Percentiles rank a stretch among this genome's conserved stretches.
Evolutionary conservation across 2,888 invertebrate species (phyloP).

Genomic region (Branchellion lobata): DNA sequence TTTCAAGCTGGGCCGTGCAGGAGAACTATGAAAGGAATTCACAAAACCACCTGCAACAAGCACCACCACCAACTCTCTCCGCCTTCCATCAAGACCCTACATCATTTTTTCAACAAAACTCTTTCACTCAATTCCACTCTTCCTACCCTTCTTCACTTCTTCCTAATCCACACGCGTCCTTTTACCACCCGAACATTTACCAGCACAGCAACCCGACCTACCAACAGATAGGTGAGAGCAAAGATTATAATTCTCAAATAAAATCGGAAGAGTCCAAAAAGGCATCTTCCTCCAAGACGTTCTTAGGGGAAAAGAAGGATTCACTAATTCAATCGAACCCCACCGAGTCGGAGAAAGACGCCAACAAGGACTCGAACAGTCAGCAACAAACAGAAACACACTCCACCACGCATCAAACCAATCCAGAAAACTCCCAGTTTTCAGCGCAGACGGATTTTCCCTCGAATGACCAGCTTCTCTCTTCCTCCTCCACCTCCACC

Average conservation of each 20-base stretch:
- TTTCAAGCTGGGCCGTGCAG: conserved; percentile 6
- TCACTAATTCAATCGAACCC: not conserved
- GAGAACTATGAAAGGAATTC: not conserved
- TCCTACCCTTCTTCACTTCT: not conserved
- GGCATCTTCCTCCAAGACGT: not conserved
- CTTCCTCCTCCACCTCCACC: conserved; percentile 20
- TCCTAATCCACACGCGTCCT: not conserved
- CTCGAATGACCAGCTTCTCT: conserved; percentile 5
- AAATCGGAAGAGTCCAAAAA: not conserved
- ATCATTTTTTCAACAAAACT: not conserved
- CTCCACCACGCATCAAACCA: not conserved
- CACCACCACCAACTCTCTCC: not conserved
- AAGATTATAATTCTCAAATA: not conserved
- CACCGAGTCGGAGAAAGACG: not conserved
- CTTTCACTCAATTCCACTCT: conserved; percentile 15
- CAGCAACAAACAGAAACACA: not conserved
- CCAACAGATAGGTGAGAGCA: conserved; percentile 32
- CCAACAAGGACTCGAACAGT: not conserved
- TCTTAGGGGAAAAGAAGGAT: no score
- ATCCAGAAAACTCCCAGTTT: not conserved
- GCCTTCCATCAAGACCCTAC: not conserved
- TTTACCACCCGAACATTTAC: conserved; percentile 2
- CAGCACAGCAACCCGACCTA: conserved; percentile 11
- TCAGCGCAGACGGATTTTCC: not conserved
- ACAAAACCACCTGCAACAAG: not conserved